Base-by-base conservation (phyloP, 2,888 invertebrate species). In the Acronicta psi region DNA sequence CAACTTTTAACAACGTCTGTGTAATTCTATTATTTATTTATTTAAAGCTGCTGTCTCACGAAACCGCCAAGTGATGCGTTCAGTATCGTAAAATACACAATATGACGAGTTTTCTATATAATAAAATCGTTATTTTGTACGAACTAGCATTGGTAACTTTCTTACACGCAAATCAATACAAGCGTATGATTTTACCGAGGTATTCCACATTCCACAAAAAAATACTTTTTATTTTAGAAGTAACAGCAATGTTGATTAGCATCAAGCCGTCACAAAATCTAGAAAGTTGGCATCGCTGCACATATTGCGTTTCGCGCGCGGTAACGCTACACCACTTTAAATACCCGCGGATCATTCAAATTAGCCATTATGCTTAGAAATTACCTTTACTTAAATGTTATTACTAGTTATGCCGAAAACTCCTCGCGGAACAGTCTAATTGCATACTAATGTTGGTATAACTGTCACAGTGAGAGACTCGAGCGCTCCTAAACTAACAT, bases 401-500 rank as follows among this genome's bases (percentile, higher is more conserved):
- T 49, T 47, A 47, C 37, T 71, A 57, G 38, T 44, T 58, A 47
- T 38, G 51, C 40, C 65, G 57, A 47, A 46, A 56, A 20, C 43
- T 37, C 36, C 45, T 11, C 46, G 51, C 50, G 11, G 25, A 8
- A 25, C 18, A 14, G 36, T 40, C 46, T 16, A 36, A 55, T 53
- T 43, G 52, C 55, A 49, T 47, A 37, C 36, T 36, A 41, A 40
- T 20, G 53, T 18, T 36, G 23, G 51, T 13, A 18, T 2, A 29
- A 38, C 44, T 34, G 47, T 50, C 60, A 69, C 73, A 43, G 59
- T 55, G 44, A 67, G 67, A 59, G 61, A 68, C 69, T 68, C 68
- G 68, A 73, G 60, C 53, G 69, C 70, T 66, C 63, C 78, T 69
- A 74, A 66, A 61, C 75, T 77, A 75, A 60, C 73, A 58, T 56